These are phyloP conservation scores for Macrotrachela quadricornifera DNA, from an alignment of 1,140 invertebrate genomes.

Conservation along the genomic window DNA sequence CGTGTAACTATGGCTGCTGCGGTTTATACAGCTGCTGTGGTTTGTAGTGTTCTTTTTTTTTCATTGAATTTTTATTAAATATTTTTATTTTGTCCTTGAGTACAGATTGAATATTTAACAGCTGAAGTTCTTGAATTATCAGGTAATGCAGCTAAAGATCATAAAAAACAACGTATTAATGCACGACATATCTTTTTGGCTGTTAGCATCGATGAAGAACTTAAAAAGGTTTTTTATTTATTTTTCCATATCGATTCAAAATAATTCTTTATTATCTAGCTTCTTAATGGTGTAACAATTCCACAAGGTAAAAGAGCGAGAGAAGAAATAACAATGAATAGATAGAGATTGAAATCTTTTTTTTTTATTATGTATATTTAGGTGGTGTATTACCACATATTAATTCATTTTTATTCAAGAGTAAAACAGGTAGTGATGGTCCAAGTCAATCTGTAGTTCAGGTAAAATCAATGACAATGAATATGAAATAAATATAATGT, in stretches of 20 bases:
- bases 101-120: background rate
- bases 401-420: too few species aligned
- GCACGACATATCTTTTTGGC: conserved; percentile 59
- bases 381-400: too few species aligned
- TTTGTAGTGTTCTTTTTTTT: too few species aligned
- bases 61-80: too few species aligned
- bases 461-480: too few species aligned
- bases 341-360: too few species aligned
- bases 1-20: background rate
- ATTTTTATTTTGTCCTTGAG: too few species aligned
- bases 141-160: conserved; percentile 35
- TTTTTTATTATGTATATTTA: too few species aligned
- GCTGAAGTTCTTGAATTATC: conserved; percentile 52
- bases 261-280: conserved; percentile 11
- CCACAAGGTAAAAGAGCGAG: conserved; percentile 8
- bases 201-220: conserved; percentile 61
- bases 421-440: too few species aligned
- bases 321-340: too few species aligned
- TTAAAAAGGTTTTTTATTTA: conserved; percentile 31
- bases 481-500: too few species aligned
- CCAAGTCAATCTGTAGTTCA: too few species aligned
- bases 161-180: conserved; percentile 43
- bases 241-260: conserved; percentile 3
- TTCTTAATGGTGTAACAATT: conserved; percentile 17
- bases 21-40: background rate